Evolutionary conservation across 2,888 invertebrate species (phyloP).

Genomic region (Thera obeliscata): DNA sequence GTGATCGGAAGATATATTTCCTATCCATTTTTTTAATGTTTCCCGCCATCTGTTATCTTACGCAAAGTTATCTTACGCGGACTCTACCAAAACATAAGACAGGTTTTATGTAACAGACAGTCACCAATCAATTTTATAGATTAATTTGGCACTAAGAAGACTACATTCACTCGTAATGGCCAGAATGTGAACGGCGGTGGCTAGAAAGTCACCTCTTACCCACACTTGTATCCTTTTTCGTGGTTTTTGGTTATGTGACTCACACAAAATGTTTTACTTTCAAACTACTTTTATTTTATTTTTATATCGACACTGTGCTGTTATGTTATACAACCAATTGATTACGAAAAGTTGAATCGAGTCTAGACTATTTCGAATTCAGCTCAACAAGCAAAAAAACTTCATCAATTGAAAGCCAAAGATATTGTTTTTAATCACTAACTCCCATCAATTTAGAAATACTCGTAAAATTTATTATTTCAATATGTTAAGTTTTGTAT

Average conservation of each 20-base stretch:
- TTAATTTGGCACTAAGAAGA: conserved; percentile 22
- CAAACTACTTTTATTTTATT: conserved; percentile 6
- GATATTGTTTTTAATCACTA: too few relatives aligned
- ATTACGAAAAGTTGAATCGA: not conserved
- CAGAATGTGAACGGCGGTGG: conserved; percentile 17
- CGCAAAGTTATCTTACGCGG: too few relatives aligned
- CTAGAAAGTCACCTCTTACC: conserved; percentile 24
- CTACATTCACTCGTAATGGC: conserved; percentile 26
- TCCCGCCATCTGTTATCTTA: too few relatives aligned
- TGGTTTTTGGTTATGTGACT: conserved; percentile 13
- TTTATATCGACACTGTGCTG: not conserved
- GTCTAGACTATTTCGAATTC: not conserved
- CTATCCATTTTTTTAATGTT: too few relatives aligned
- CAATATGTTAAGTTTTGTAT: too few relatives aligned
- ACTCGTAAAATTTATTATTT: too few relatives aligned
- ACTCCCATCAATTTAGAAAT: too few relatives aligned
- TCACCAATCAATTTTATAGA: conserved; percentile 17
- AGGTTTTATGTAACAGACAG: conserved; percentile 16
- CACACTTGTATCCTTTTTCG: conserved; percentile 17
- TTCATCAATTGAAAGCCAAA: not conserved
- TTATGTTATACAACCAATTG: not conserved
- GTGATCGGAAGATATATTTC: too few relatives aligned
- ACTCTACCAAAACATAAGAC: not conserved
- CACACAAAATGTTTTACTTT: conserved; percentile 12
- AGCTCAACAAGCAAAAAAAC: not conserved